Conservation (phyloP, 30 jellyfish, hydroid and myxozoan species). For the Morbakka virulenta region DNA sequence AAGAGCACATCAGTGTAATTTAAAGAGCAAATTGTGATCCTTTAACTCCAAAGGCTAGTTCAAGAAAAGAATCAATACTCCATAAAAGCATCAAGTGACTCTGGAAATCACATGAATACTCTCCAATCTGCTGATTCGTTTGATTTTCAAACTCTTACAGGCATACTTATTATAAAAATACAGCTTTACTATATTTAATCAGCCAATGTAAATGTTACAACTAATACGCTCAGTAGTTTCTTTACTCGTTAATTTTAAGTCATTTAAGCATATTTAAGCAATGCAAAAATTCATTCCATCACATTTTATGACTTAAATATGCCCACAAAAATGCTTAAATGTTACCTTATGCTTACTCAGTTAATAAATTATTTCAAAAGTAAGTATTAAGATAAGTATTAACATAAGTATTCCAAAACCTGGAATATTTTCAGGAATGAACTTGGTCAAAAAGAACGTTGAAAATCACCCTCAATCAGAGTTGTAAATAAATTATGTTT, state of each 20-base stretch:
- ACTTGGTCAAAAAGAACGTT: too few relatives aligned
- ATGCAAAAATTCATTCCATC: background rate
- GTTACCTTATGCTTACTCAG: background rate
- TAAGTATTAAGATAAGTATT: too few relatives aligned
- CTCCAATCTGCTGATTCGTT: background rate
- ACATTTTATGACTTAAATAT: background rate
- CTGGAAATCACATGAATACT: background rate
- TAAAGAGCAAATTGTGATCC: background rate
- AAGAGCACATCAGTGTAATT: background rate
- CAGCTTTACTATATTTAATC: background rate
- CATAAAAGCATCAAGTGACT: background rate
- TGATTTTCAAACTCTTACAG: background rate
- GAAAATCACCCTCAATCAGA: too few relatives aligned
- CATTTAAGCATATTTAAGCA: background rate
- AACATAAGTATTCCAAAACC: too few relatives aligned
- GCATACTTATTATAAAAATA: too few relatives aligned
- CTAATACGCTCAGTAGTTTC: background rate
- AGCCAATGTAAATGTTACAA: background rate
- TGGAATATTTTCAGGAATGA: too few relatives aligned
- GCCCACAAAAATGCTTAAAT: background rate
- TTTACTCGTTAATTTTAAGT: background rate
- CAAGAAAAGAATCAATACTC: background rate
- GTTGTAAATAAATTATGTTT: too few relatives aligned
- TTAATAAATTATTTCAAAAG: too few relatives aligned
- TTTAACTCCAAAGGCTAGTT: background rate